Evolutionary conservation across 2,888 invertebrate genomes (phyloP), one percentile per base, ranked within the genome.

Genomic region (Hofmannophila pseudospretella): DNA sequence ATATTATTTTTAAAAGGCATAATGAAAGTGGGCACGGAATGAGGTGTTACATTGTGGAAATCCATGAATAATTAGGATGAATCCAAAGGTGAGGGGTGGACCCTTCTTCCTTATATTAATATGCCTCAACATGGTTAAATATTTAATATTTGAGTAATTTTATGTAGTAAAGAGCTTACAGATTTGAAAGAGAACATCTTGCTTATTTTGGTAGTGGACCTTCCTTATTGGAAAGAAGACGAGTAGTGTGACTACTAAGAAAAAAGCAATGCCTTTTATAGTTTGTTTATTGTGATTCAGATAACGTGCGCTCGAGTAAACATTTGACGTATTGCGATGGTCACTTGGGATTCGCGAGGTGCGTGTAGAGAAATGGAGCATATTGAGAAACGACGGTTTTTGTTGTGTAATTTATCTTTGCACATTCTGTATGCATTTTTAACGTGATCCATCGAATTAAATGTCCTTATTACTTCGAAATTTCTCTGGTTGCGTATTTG

Each of bases 101-200:
- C n/a, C n/a, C n/a, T n/a, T n/a, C n/a, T n/a, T n/a, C n/a, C n/a
- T n/a, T n/a, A n/a, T n/a, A n/a, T n/a, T n/a, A n/a, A n/a, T n/a
- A n/a, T n/a, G n/a, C n/a, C n/a, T n/a, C n/a, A n/a, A n/a, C n/a
- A n/a, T n/a, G n/a, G n/a, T n/a, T n/a, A n/a, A n/a, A n/a, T n/a
- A n/a, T n/a, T 23, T n/a, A n/a, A 23, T 23, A 23, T 23, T n/a
- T n/a, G 23, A n/a, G 1, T n/a, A n/a, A 23, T 23, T 22, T 23
- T 4, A 23, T 23, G 16, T 16, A n/a, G 2, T 20, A 2, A 16
- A 3, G 16, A 16, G 16, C 16, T 80, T 66, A 86, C 86, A 84
- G 80, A 80, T 84, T 84, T 82, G 45, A 82, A 73, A 67, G 82
- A 76, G 66, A 77, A 77, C 86, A 86, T 86, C 60, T 80, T 84